phyloP scores from a whole-genome alignment of 2,113 vertebrate species.

The Gopherus evgoodei region DNA sequence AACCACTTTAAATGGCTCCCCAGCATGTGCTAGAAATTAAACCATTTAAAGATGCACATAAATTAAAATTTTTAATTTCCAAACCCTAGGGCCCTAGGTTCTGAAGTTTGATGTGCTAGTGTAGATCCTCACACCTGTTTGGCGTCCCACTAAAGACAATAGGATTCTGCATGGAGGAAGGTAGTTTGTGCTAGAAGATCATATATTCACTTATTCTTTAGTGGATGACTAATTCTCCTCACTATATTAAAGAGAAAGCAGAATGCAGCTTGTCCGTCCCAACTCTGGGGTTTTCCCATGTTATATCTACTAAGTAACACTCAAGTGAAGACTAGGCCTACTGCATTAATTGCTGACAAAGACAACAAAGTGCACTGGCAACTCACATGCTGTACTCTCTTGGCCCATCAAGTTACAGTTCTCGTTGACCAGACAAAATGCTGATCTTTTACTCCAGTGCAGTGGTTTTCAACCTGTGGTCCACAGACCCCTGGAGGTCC shows the following conservation, averaged over 20 bases:
- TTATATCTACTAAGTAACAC: neutral
- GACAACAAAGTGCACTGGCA: neutral
- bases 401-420: neutral
- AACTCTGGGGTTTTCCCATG: rapidly evolving
- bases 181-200: neutral
- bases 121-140: rapidly evolving
- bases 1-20: slow-evolving; percentile 19
- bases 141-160: neutral
- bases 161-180: neutral
- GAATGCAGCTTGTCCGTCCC: neutral
- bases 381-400: neutral
- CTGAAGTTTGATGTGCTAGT: rapidly evolving
- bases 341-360: rapidly evolving
- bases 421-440: neutral
- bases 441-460: neutral
- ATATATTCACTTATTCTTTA: neutral
- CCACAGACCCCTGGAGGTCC: too few species aligned
- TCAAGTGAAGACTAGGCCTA: neutral
- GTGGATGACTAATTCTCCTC: rapidly evolving
- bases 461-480: neutral
- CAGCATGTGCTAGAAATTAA: neutral
- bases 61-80: neutral
- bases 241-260: neutral
- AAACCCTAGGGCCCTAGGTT: neutral
- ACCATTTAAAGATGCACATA: neutral